phyloP scores from a whole-genome alignment of 2,113 vertebrate genomes.

The Callocephalon fimbriatum region DNA sequence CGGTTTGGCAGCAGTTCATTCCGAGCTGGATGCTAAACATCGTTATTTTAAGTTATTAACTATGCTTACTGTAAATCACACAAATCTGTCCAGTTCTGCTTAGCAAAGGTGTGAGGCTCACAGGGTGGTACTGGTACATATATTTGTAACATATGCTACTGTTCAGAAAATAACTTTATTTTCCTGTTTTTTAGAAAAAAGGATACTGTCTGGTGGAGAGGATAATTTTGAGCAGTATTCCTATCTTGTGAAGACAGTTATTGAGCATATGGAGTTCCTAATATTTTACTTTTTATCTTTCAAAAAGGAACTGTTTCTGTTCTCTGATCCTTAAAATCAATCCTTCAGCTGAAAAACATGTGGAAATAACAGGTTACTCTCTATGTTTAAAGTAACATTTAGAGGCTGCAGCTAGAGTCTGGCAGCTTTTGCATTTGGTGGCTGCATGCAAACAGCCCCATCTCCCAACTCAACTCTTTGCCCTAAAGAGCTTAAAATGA shows the following conservation, averaged over 20 bases:
- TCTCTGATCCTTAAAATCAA: conserved; percentile 11
- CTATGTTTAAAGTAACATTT: background rate
- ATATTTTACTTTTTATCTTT: background rate
- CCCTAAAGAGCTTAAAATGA: background rate
- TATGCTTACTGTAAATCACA: background rate
- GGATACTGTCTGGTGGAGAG: background rate
- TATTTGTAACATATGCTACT: background rate
- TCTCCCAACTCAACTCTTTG: background rate
- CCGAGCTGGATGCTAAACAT: conserved; percentile 34
- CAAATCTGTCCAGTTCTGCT: background rate
- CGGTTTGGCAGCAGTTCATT: conserved; percentile 33
- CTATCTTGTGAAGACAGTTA: background rate
- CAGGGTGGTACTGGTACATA: background rate
- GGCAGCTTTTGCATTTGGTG: background rate
- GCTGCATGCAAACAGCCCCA: background rate
- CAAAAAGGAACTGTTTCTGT: background rate
- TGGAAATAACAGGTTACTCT: background rate
- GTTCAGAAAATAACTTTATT: background rate
- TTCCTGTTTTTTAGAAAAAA: conserved; percentile 7
- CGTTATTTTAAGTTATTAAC: conserved; percentile 40
- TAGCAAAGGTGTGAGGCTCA: background rate
- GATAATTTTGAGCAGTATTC: background rate
- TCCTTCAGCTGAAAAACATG: background rate
- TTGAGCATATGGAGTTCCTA: background rate
- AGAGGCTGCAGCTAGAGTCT: background rate